phyloP scores from a whole-genome alignment of 1,140 invertebrate species.

The Scaptomyza montana region DNA sequence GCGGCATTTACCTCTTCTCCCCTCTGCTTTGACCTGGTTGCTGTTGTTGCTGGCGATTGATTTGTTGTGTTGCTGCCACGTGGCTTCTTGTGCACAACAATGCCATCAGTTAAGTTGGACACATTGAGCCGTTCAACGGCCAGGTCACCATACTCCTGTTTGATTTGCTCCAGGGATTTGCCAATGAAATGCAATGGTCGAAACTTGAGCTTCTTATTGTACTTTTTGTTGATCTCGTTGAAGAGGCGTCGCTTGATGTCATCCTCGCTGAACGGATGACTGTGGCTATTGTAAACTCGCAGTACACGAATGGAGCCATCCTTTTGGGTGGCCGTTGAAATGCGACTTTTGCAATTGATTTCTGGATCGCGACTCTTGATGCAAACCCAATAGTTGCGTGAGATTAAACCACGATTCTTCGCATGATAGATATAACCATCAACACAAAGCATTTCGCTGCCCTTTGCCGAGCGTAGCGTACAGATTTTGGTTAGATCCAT shows the following conservation, averaged over 20 bases:
- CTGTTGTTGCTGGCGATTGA: neutral
- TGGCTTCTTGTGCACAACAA: conserved; percentile 68
- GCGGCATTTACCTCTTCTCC: neutral
- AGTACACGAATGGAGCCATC: conserved; percentile 69
- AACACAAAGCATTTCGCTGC: conserved; percentile 73
- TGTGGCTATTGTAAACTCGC: conserved; percentile 71
- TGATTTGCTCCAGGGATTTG: conserved; percentile 71
- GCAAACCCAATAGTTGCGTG: conserved; percentile 78
- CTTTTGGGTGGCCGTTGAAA: conserved; percentile 68
- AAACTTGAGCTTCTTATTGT: conserved; percentile 69
- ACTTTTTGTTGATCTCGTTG: conserved; percentile 73
- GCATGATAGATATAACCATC: conserved; percentile 80
- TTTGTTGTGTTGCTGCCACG: conserved; percentile 29
- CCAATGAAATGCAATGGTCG: conserved; percentile 66
- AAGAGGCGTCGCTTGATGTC: conserved; percentile 75
- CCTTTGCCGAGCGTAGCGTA: conserved; percentile 74
- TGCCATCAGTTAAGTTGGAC: conserved; percentile 57
- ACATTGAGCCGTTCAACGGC: conserved; percentile 68
- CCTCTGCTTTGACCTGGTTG: neutral
- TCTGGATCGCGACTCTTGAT: conserved; percentile 72
- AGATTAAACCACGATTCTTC: conserved; percentile 71
- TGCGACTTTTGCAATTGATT: conserved; percentile 76
- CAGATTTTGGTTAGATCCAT: conserved; percentile 78
- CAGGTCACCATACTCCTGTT: conserved; percentile 67
- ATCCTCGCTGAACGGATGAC: conserved; percentile 69